Base-by-base conservation (phyloP, 1,140 invertebrate genomes). In the Bombus confusus region DNA sequence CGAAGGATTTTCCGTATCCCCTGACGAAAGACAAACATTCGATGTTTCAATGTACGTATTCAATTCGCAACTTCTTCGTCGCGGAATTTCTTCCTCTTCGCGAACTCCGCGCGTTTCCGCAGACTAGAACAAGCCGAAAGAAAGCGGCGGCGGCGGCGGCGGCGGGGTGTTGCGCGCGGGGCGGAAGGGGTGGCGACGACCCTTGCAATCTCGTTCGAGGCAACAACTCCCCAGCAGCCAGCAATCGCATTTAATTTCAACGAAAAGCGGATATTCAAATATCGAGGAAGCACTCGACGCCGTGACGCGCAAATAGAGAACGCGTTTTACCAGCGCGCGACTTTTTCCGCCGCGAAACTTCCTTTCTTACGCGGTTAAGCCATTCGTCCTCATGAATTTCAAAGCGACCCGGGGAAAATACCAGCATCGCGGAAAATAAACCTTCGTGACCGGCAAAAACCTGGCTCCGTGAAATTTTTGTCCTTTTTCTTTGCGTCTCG, bases 331-430 rank as follows among this genome's bases (percentile, higher is more conserved):
- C 43, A 13, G 57, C n/a, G 2, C 76, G 52, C 64, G 47, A 73
- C 71, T 74, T 83, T 69, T 47, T 57, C 39, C 52, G 52, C 71
- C 74, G 59, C 37, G 43, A 47, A 92, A 93, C 91, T 94, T 91
- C 85, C 41, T 80, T 83, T 87, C 86, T 91, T 91, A 90, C 89
- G 88, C 86, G 88, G 92, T 92, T 92, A 90, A 89, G 88, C 87
- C 87, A 91, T 91, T 92, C 91, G 86, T 83, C 85, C 87, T 93
- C 92, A 93, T 94, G 92, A 94, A 93, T 94, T 94, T 94, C 90
- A 93, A 93, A 93, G 90, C 83, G 85, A 87, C 83, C 47, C 76
- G 71, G 15, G 86, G 69, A 90, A 59, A 83, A 90, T 87, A 82
- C 88, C 82, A 73, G 31, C n/a, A 13, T 31, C 76, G 22, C 18